Conservation (phyloP, 2,797 vertebrate species). For the Protonibea diacanthus region DNA sequence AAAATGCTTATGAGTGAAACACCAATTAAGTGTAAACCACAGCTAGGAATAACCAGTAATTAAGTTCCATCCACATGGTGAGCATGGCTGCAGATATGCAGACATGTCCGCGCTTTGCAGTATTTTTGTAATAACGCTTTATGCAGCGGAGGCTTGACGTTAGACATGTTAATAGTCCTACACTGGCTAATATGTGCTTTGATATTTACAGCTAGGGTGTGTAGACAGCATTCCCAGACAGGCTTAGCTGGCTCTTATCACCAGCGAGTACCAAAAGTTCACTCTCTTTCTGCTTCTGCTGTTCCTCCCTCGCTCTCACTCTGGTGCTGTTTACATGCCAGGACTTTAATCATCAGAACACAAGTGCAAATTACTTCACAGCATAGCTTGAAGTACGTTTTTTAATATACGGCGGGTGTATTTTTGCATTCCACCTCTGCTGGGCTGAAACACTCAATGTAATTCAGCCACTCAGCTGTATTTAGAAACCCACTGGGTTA, state of each 20-base stretch:
- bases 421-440: slow-evolving; percentile 39
- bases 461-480: slow-evolving; percentile 3
- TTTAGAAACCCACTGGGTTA: slow-evolving; percentile 3
- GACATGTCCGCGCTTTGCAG: slow-evolving; percentile 21
- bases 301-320: slow-evolving; percentile 39
- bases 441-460: neutral
- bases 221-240: slow-evolving; percentile 73
- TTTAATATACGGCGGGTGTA: slow-evolving; percentile 15
- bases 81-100: neutral
- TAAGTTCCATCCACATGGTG: neutral
- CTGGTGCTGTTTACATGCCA: slow-evolving; percentile 30
- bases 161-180: slow-evolving; percentile 35
- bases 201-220: slow-evolving; percentile 57
- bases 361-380: slow-evolving; percentile 66
- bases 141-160: neutral
- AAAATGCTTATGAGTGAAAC: slow-evolving; percentile 8
- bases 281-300: slow-evolving; percentile 25
- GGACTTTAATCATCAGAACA: slow-evolving; percentile 51
- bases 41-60: slow-evolving; percentile 36
- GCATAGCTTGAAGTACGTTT: slow-evolving; percentile 43
- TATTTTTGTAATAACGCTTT: slow-evolving; percentile 13
- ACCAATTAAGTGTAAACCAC: slow-evolving; percentile 8
- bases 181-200: slow-evolving; percentile 19
- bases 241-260: slow-evolving; percentile 63
- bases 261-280: slow-evolving; percentile 36